Conservation (phyloP, 2,888 invertebrate species). For the Andrena praecox region DNA sequence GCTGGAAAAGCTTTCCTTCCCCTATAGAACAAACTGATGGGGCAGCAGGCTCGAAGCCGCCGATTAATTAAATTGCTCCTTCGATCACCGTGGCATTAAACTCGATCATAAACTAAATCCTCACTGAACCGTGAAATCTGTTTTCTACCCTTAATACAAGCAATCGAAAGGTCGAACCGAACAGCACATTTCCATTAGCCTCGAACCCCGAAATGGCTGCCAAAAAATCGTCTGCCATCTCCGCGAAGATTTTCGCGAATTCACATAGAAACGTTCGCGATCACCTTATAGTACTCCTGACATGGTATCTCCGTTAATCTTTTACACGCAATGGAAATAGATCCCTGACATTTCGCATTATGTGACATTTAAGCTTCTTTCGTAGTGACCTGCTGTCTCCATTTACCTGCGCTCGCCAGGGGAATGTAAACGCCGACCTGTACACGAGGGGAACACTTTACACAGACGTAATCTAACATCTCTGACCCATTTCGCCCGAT, state of each 20-base stretch:
- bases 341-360: conserved; percentile 70
- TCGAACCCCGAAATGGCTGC: neutral
- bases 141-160: too few species aligned
- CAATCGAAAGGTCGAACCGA: too few species aligned
- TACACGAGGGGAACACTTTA: conserved; percentile 15
- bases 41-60: neutral
- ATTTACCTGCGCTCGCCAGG: conserved; percentile 37
- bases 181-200: neutral
- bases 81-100: neutral
- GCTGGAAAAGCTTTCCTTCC: neutral
- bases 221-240: neutral
- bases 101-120: neutral
- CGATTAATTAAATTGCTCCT: neutral
- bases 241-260: conserved; percentile 2
- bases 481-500: neutral
- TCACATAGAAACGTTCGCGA: conserved; percentile 16
- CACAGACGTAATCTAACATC: conserved; percentile 2
- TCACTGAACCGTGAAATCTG: neutral
- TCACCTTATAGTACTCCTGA: conserved; percentile 45
- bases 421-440: conserved; percentile 43
- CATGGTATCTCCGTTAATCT: conserved; percentile 59
- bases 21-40: neutral
- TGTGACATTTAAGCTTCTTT: conserved; percentile 67
- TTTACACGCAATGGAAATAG: conserved; percentile 67
- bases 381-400: conserved; percentile 58